Percentiles rank a stretch among this genome's conserved stretches.
phyloP scores from a whole-genome alignment of 2,113 vertebrate species.

The Vidua chalybeata region DNA sequence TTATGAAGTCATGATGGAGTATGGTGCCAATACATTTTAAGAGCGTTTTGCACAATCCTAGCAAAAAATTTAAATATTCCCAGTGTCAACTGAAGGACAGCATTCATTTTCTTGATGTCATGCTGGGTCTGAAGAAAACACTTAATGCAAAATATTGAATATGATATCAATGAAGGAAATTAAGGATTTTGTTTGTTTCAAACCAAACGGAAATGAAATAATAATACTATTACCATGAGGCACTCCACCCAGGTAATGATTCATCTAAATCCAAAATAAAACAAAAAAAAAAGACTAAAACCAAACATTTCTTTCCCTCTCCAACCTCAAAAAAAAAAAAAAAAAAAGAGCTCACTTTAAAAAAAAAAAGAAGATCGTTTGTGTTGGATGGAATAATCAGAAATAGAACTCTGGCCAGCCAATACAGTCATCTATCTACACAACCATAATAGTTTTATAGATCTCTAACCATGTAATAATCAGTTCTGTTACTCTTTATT shows the following conservation, averaged over 20 bases:
- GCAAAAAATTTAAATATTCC: not conserved
- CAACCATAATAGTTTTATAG: not conserved
- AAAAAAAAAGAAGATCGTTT: not conserved
- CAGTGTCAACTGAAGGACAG: slow-evolving; percentile 30
- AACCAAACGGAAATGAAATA: not conserved
- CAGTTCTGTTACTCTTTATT: not conserved
- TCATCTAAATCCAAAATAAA: slow-evolving; percentile 5
- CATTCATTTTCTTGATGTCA: not conserved
- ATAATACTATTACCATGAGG: not conserved
- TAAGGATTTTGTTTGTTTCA: slow-evolving; percentile 27
- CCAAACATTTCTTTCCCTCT: not conserved
- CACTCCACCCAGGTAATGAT: not conserved
- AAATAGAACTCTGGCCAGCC: not conserved
- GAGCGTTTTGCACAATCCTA: not conserved
- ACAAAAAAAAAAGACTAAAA: not conserved
- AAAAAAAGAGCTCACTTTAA: not conserved
- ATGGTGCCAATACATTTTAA: not conserved
- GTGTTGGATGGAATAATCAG: not conserved
- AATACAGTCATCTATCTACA: not conserved
- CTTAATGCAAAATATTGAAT: not conserved
- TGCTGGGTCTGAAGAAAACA: not conserved
- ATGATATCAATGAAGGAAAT: not conserved
- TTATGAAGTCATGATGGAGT: slow-evolving; percentile 29
- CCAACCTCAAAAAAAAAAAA: no score
- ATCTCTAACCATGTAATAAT: not conserved